phyloP scores from a whole-genome alignment of 2,113 vertebrate genomes.

The Sterrhoptilus dennistouni region DNA sequence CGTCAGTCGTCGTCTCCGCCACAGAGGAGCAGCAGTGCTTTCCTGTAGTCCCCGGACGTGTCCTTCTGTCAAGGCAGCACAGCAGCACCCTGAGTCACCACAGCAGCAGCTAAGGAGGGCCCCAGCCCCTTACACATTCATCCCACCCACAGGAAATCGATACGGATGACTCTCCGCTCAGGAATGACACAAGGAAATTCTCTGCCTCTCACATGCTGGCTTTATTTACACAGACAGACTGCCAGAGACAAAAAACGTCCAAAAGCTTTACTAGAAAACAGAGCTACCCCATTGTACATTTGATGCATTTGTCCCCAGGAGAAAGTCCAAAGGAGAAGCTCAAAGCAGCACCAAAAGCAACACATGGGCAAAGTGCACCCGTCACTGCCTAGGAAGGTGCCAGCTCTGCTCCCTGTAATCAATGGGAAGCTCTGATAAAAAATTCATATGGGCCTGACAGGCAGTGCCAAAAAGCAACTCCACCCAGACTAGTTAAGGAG shows the following conservation, averaged over 20 bases:
- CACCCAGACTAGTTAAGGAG: not conserved
- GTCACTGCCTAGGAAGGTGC: not conserved
- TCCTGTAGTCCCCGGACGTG: constrained; percentile 91
- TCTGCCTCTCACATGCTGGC: not conserved
- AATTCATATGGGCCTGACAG: rapidly evolving
- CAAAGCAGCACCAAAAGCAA: not conserved
- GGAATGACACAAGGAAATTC: not conserved
- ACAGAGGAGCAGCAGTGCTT: constrained; percentile 87
- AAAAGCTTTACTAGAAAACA: not conserved
- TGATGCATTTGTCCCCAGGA: not conserved
- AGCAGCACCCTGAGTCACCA: constrained; percentile 46
- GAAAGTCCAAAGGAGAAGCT: not conserved
- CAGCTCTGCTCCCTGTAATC: not conserved
- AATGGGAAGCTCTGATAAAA: not conserved
- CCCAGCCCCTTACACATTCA: not conserved
- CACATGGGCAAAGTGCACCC: not conserved
- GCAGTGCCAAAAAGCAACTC: not conserved
- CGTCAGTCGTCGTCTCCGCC: constrained; percentile 84
- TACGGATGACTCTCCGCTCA: not conserved
- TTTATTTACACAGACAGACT: not conserved
- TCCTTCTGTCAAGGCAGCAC: constrained; percentile 81
- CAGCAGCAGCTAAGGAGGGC: not conserved
- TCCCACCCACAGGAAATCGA: constrained; percentile 14
- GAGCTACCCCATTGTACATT: not conserved
- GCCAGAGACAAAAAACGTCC: not conserved